Base-by-base conservation (phyloP, 2,797 vertebrate genomes). In the Oophaga sylvatica region DNA sequence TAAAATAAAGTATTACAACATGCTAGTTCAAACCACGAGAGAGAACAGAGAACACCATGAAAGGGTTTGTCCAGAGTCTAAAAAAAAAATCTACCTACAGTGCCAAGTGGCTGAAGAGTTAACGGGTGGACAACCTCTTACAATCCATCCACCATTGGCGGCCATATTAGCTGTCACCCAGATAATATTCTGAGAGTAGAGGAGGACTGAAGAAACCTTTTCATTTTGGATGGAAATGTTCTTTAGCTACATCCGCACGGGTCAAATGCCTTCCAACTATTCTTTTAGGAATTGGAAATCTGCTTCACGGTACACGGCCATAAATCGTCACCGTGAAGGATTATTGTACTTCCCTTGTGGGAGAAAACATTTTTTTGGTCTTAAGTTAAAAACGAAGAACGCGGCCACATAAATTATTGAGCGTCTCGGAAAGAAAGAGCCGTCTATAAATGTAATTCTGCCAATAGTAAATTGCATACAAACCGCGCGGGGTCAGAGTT, bases 341-440 rank as follows among this genome's bases (percentile, higher is more conserved):
- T 87, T 82, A 57, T 82, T 26, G 62, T 71, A 35, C 80, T 82
- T 73, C 19, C 19, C 59, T 77, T 22, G 59, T 63, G 56, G 59
- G 26, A 76, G 71, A 68, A 77, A 45, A 53, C 20, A n/a, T 29
- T 60, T 60, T 80, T 68, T 77, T 80, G 17, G 12, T 81, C 71
- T 75, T 81, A 19, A 63, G 79, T n/a, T 22, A 77, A 87, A 56
- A 78, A 12, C 79, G 65, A 26, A 67, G 57, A 88, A 62, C 75
- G 35, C 62, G 87, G 45, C 56, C 16, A 73, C 67, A 62, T 84
- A 84, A 88, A 88, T 88, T 79, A 80, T 63, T 29, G 87, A 88
- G 60, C 81, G 20, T 1, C 81, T 68, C 26, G n/a, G 48, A 45
- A 63, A 45, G 87, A 78, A 17, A 53, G 45, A 41, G 59, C 80